Conservation (phyloP, 2,797 vertebrate genomes). For the Clarias platycephalus region DNA sequence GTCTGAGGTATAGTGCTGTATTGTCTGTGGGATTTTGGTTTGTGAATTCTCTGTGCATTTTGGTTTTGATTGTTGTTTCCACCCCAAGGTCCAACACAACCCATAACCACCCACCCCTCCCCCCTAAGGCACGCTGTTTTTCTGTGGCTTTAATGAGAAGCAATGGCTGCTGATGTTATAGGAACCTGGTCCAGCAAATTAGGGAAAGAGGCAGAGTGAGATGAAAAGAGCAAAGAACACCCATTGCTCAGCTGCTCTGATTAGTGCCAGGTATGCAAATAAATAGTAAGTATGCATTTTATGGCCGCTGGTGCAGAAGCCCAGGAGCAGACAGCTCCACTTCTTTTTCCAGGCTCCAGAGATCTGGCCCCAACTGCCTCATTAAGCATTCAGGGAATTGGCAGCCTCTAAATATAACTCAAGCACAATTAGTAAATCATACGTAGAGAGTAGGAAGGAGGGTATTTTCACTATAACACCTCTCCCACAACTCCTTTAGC, state of each 20-base stretch:
- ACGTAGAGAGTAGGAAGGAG: constrained; percentile 46
- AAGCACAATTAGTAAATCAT: constrained; percentile 61
- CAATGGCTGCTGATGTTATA: constrained; percentile 43
- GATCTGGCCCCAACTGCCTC: constrained; percentile 58
- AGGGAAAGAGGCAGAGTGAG: constrained; percentile 16
- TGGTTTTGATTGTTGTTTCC: neutral
- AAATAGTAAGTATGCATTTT: constrained; percentile 56
- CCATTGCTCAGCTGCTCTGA: constrained; percentile 51
- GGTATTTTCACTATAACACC: constrained; percentile 42
- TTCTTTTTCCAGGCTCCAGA: constrained; percentile 58
- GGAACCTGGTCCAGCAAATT: constrained; percentile 42
- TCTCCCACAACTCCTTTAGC: neutral
- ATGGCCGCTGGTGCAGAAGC: constrained; percentile 46
- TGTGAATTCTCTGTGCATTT: neutral
- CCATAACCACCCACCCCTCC: neutral
- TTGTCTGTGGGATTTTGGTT: neutral
- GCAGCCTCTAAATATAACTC: constrained; percentile 60
- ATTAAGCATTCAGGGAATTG: constrained; percentile 64
- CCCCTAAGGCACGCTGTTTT: constrained; percentile 27
- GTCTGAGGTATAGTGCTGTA: neutral
- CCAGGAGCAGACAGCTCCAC: constrained; percentile 46
- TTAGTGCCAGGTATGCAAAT: constrained; percentile 55
- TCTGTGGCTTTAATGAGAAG: constrained; percentile 47
- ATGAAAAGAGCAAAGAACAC: constrained; percentile 14
- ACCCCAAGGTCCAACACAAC: neutral